Evolutionary conservation across 1,140 invertebrate genomes (phyloP).

Genomic region (Telenomus remus): DNA sequence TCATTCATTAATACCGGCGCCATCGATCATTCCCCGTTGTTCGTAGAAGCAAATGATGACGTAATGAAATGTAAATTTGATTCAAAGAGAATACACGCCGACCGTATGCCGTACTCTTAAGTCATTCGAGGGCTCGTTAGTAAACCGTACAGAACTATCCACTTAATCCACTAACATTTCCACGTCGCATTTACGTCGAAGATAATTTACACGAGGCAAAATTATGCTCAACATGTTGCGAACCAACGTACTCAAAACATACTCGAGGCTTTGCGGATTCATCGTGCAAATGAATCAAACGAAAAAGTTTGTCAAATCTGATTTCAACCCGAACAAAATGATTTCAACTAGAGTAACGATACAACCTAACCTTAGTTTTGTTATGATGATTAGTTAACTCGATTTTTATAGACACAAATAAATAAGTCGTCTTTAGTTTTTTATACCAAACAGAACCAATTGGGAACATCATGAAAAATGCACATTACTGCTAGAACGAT

Average conservation of each 20-base stretch:
- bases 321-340: not conserved
- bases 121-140: constrained; percentile 49
- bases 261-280: not conserved
- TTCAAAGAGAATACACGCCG: constrained; percentile 47
- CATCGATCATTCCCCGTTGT: constrained; percentile 43
- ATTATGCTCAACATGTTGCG: constrained; percentile 28
- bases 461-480: too few species aligned
- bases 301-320: not conserved
- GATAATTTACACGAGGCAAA: constrained; percentile 42
- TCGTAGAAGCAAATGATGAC: constrained; percentile 61
- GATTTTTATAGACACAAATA: too few species aligned
- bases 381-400: too few species aligned
- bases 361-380: not conserved
- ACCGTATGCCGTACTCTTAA: constrained; percentile 45
- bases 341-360: constrained; percentile 44
- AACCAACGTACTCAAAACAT: constrained; percentile 9
- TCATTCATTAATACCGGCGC: constrained; percentile 27
- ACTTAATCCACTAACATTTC: constrained; percentile 46
- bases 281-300: not conserved
- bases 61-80: constrained; percentile 57
- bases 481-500: not conserved
- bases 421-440: too few species aligned
- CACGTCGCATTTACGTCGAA: constrained; percentile 34
- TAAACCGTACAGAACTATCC: constrained; percentile 52
- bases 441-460: too few species aligned